These are phyloP conservation scores for Peromyscus melanophrys DNA, from an alignment of 2,797 vertebrate species.

Conservation along the genomic window DNA sequence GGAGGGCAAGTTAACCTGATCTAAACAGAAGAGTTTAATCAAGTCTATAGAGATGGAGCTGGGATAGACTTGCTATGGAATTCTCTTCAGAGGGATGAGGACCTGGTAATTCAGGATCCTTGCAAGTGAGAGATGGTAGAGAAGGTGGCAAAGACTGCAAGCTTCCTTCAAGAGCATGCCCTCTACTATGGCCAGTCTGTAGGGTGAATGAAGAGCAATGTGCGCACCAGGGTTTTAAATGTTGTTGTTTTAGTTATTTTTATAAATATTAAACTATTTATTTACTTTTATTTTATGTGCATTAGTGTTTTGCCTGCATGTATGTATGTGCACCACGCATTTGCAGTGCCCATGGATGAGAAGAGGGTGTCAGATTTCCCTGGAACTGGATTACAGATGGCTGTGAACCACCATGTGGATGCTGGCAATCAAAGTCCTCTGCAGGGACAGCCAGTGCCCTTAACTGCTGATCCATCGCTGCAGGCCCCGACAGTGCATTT, in stretches of 20 bases:
- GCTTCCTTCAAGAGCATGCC: background rate
- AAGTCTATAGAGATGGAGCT: background rate
- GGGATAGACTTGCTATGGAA: background rate
- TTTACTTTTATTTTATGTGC: no score
- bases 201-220: background rate
- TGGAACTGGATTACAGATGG: background rate
- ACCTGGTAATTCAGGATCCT: background rate
- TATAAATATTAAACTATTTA: no score
- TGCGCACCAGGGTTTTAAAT: no score
- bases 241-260: background rate
- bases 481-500: background rate
- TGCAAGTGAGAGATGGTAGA: background rate
- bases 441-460: no score
- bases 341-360: no score
- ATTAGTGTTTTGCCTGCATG: background rate
- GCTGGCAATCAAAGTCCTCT: background rate
- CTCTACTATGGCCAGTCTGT: background rate
- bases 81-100: constrained; percentile 24
- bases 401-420: background rate
- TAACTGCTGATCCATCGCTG: background rate
- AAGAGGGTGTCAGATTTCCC: background rate
- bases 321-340: background rate
- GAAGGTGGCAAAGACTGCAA: background rate
- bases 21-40: background rate
- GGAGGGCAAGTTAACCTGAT: background rate